Base-by-base conservation (phyloP, 2,113 vertebrate genomes). In the Pimephales promelas region DNA sequence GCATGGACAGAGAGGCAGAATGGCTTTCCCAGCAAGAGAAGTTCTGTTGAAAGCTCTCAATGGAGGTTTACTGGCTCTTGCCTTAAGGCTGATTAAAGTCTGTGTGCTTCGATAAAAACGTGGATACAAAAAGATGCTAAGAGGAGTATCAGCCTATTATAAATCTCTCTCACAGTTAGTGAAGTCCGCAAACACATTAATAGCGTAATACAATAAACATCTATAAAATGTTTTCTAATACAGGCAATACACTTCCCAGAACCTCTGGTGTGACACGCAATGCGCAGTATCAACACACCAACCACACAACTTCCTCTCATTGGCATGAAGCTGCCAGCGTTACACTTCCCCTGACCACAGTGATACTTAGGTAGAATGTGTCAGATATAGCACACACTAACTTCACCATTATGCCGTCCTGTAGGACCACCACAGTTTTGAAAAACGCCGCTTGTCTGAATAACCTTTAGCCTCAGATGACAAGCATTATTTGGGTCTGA, bases 401-500 rank as follows among this genome's bases (percentile, higher is more conserved):
- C 43, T 66, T 66, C 24, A 47, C 26, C 24, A 31, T 5, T 45
- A 24, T 47, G 40, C 28, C 26, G n/a, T 54, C 4, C 31, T 56
- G 22, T 14, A 36, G 31, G 79, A 56, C 62, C 64, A 80, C 43
- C 61, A 66, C 64, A 66, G 77, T 20, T 31, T 56, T 49, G 68
- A 84, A 74, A 43, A 85, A 84, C 34, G 18, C 31, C 64, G 64
- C 59, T 47, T 70, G 59, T 59, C 52, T n/a, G 68, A 83, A 85
- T 83, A 83, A 85, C 84, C 80, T 79, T 52, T 36, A 26, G 71
- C 75, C 22, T 78, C 18, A 57, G 64, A 57, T 64, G 70, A 57
- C 54, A 54, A 81, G 71, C 36, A 76, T 68, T 76, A 81, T 78
- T 91, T 91, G 62, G 49, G 56, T 88, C 89, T 89, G 86, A 88